Evolutionary conservation across 2,113 vertebrate genomes (phyloP), one percentile per base, ranked within the genome.

Genomic region (Podarcis muralis): DNA sequence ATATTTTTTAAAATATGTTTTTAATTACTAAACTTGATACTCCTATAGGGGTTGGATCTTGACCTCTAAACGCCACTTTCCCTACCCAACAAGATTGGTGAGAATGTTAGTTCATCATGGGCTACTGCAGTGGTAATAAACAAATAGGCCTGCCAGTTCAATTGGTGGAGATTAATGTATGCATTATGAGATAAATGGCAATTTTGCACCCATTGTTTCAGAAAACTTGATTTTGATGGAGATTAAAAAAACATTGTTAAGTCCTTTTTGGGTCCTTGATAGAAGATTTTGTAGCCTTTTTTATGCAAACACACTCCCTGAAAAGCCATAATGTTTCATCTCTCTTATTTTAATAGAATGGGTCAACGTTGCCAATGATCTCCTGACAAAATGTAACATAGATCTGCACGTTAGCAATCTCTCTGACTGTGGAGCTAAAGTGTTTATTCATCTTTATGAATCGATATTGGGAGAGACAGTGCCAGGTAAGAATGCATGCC

Each of bases 381-480:
- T 99, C 83, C 97, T 99, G 89, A 97, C 89, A 93, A 98, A 97
- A 94, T 99, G 98, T 96, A 96, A 96, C 87, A 90, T 98, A 94
- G 97, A 97, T 87, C 94, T 96, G 82, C 97, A 90, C 69, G 93
- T 99, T 91, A 96, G 92, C 22, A 96, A 94, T 90, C 95, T 99
- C 89, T 95, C 97, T 1, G 99, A 99, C 72, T 99, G 99, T 91
- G 97, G 97, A 93, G 97, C 98, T 90, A 96, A 96, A 79, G 95
- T 98, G 66, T 99, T 99, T 92, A 95, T 98, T 92, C 65, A 15
- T 82, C 96, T 99, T 88, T 99, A 99, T 90, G 97, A 99, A 68
- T 98, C 97, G 65, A 97, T 99, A 93, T 93, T 99, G 83, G 98
- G 97, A 92, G 98, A 99, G 93, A 97, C 97, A 86, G 99, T 99